phyloP scores from a whole-genome alignment of 2,888 invertebrate genomes.

The Anthophora plumipes region DNA sequence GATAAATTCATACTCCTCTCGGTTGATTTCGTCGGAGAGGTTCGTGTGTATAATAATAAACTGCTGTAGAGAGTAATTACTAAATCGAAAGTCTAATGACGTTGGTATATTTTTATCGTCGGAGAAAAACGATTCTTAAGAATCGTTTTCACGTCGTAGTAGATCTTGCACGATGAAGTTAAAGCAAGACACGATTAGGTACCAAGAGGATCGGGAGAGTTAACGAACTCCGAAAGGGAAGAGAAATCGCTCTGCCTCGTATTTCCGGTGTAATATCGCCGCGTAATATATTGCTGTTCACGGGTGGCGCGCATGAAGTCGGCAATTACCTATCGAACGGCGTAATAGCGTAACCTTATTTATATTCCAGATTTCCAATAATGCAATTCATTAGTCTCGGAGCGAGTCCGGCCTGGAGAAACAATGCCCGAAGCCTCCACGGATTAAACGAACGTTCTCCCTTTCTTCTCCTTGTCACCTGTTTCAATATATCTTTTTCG shows the following conservation, averaged over 20 bases:
- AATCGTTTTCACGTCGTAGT: background rate
- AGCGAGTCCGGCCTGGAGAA: slow-evolving; percentile 61
- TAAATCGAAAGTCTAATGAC: background rate
- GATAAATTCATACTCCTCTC: no score
- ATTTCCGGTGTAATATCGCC: slow-evolving; percentile 36
- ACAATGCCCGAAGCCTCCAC: slow-evolving; percentile 65
- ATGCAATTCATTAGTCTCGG: slow-evolving; percentile 76
- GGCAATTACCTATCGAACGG: slow-evolving; percentile 72
- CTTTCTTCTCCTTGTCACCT: slow-evolving; percentile 32
- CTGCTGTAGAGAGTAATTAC: background rate
- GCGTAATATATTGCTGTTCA: slow-evolving; percentile 54
- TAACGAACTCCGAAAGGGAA: slow-evolving; percentile 46
- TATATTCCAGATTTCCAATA: slow-evolving; percentile 78
- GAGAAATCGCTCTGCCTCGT: slow-evolving; percentile 39
- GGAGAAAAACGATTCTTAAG: background rate
- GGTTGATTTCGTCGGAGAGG: no score
- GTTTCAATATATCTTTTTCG: slow-evolving; percentile 18
- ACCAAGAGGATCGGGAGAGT: slow-evolving; percentile 19
- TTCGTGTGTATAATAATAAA: background rate
- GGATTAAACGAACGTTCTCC: background rate
- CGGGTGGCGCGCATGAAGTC: slow-evolving; percentile 59
- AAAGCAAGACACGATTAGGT: slow-evolving; percentile 18
- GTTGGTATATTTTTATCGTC: background rate
- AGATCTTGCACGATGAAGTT: slow-evolving; percentile 16
- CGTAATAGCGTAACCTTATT: slow-evolving; percentile 76